Conservation (phyloP, 2,888 invertebrate species). For the Epirrhoe alternata region DNA sequence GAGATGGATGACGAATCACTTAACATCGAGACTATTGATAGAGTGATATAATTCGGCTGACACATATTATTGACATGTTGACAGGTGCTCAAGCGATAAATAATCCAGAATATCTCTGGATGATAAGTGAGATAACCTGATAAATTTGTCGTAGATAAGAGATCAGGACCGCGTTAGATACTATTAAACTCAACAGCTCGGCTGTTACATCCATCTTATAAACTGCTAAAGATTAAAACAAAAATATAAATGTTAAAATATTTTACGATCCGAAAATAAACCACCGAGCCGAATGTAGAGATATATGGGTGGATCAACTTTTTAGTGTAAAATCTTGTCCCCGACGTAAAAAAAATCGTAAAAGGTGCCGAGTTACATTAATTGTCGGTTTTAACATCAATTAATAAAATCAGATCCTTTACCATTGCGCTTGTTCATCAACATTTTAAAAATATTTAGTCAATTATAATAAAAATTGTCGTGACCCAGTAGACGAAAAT, state of each 20-base stretch:
- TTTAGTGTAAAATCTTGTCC: too few relatives aligned
- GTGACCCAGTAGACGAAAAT: too few relatives aligned
- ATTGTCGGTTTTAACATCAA: too few relatives aligned
- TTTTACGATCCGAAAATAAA: conserved; percentile 53
- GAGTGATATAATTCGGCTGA: conserved; percentile 64
- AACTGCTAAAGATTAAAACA: conserved; percentile 36
- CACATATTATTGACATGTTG: conserved; percentile 70
- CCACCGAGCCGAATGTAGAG: conserved; percentile 54
- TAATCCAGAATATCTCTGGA: conserved; percentile 54
- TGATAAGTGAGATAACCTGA: conserved; percentile 62
- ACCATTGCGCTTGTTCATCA: too few relatives aligned
- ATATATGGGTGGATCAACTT: too few relatives aligned
- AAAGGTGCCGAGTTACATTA: too few relatives aligned
- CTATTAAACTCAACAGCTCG: conserved; percentile 42
- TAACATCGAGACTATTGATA: conserved; percentile 47
- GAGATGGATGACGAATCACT: conserved; percentile 45
- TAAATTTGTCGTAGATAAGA: conserved; percentile 55
- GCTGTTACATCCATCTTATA: conserved; percentile 43
- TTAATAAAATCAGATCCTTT: too few relatives aligned
- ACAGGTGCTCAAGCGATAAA: conserved; percentile 69
- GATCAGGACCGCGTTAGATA: conserved; percentile 42
- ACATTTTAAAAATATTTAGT: too few relatives aligned
- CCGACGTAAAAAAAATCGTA: too few relatives aligned
- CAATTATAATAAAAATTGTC: too few relatives aligned
- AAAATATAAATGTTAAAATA: conserved; percentile 47